Evolutionary conservation across 2,888 invertebrate species (phyloP).

Genomic region (Limnephilus marmoratus): DNA sequence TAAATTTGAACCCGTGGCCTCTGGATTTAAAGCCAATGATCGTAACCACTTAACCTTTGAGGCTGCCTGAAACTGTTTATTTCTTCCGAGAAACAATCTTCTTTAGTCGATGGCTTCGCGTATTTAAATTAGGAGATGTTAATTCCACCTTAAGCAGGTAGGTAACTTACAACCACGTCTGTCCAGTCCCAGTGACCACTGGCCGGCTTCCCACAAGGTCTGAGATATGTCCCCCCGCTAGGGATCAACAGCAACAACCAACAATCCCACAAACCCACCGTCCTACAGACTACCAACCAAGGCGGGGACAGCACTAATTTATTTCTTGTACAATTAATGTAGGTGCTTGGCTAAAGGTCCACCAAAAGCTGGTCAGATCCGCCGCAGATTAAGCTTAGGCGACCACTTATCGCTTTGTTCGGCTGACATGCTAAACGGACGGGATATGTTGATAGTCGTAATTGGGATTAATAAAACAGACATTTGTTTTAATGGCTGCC

Average conservation of each 20-base stretch:
- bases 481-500: constrained; percentile 40
- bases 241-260: constrained; percentile 13
- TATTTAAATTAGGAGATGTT: not conserved
- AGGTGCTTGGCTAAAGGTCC: constrained; percentile 23
- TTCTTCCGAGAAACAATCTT: not conserved
- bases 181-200: not conserved
- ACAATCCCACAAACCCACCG: not conserved
- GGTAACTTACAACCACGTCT: not conserved
- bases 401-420: constrained; percentile 47
- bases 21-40: too few relatives aligned
- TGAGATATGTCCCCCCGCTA: constrained; percentile 47
- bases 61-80: not conserved
- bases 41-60: too few relatives aligned
- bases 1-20: too few relatives aligned
- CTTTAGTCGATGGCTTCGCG: not conserved
- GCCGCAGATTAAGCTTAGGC: constrained; percentile 33
- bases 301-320: constrained; percentile 61
- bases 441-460: constrained; percentile 44
- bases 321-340: constrained; percentile 63
- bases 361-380: constrained; percentile 48
- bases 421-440: constrained; percentile 43
- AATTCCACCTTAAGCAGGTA: not conserved
- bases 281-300: not conserved
- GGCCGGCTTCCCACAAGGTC: constrained; percentile 42
- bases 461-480: constrained; percentile 41